These are phyloP conservation scores for Lucilia cuprina DNA, from an alignment of 1,140 invertebrate species.

Conservation along the genomic window DNA sequence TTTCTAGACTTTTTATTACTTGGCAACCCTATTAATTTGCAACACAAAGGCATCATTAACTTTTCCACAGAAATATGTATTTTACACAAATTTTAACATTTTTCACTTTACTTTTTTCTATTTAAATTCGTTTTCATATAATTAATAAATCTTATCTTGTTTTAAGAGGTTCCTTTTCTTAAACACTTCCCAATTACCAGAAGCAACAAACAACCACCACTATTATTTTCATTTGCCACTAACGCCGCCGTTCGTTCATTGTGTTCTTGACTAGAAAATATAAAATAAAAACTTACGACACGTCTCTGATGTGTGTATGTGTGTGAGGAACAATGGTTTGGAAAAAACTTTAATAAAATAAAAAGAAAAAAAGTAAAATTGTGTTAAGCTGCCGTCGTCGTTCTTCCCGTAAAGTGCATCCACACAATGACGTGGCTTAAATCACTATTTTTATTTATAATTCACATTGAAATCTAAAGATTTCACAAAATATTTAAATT, in stretches of 20 bases:
- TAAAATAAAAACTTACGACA: constrained; percentile 23
- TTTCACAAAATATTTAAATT: background rate
- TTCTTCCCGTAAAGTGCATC: background rate
- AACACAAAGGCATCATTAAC: background rate
- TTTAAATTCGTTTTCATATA: background rate
- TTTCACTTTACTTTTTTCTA: background rate
- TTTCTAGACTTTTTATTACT: background rate
- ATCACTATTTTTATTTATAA: constrained; percentile 4
- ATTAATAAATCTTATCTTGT: background rate
- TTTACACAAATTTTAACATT: background rate
- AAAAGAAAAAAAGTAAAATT: constrained; percentile 11
- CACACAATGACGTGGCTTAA: constrained; percentile 32
- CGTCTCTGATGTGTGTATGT: constrained; percentile 12
- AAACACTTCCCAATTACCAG: background rate
- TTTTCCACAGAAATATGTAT: background rate
- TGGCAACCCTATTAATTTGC: background rate
- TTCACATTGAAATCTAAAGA: constrained; percentile 17
- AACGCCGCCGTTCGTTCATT: constrained; percentile 4
- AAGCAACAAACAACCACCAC: constrained; percentile 9
- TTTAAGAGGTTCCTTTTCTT: background rate
- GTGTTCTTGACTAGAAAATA: background rate
- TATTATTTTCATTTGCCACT: background rate
- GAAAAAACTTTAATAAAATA: background rate
- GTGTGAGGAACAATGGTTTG: background rate
- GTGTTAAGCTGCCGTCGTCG: background rate